Evolutionary conservation across 2,888 invertebrate species (phyloP).

Genomic region (Leptopilina syphax): DNA sequence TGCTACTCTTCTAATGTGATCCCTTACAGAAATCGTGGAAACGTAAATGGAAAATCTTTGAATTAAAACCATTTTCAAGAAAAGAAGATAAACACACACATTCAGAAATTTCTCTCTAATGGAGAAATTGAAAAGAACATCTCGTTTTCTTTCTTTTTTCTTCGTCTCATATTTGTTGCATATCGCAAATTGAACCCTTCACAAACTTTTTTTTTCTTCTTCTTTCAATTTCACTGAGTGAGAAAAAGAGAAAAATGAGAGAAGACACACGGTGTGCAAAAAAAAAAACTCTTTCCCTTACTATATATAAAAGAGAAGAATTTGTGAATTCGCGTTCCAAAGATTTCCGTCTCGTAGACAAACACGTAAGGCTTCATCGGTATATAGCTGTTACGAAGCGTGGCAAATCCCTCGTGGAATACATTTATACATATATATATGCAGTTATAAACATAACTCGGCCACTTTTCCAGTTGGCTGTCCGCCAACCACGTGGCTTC

Average conservation of each 20-base stretch:
- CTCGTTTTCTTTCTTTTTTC: neutral
- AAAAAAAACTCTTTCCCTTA: no score
- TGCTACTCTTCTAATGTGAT: neutral
- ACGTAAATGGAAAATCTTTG: neutral
- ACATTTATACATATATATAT: slow-evolving; percentile 5
- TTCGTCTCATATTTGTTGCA: no score
- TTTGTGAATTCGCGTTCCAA: slow-evolving; percentile 5
- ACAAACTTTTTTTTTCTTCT: no score
- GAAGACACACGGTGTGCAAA: neutral
- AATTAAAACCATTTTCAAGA: neutral
- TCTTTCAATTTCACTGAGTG: no score
- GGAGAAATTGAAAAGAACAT: neutral
- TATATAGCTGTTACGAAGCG: slow-evolving; percentile 42
- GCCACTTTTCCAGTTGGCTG: slow-evolving; percentile 56
- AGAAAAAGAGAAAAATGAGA: neutral
- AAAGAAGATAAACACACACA: no score
- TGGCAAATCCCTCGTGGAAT: slow-evolving; percentile 34
- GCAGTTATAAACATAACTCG: slow-evolving; percentile 66
- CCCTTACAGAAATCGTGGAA: neutral
- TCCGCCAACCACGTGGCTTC: slow-evolving; percentile 70
- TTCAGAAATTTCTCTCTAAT: no score
- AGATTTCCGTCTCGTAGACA: slow-evolving; percentile 19
- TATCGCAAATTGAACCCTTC: no score
- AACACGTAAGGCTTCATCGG: slow-evolving; percentile 21
- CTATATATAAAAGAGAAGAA: neutral